Evolutionary conservation across 2,113 vertebrate genomes (phyloP).

Genomic region (Phaethon lepturus): DNA sequence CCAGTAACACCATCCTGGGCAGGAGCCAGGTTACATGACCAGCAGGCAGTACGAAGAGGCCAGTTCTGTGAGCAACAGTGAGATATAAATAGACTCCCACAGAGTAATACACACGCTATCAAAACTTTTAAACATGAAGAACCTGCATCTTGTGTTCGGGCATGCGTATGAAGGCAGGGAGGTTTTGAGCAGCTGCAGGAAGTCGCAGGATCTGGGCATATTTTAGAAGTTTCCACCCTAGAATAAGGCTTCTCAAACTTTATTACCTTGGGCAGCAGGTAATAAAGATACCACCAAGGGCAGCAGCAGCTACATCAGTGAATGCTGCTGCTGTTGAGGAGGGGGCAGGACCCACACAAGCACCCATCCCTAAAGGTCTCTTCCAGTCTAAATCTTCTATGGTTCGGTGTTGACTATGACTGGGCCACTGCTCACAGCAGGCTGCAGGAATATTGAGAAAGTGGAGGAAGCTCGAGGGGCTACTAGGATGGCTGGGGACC

Average conservation of each 20-base stretch:
- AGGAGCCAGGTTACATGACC: slow-evolving; percentile 21
- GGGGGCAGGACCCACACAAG: background rate
- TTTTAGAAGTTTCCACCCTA: background rate
- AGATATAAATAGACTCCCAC: background rate
- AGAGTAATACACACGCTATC: background rate
- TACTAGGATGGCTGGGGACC: background rate
- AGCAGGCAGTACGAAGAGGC: background rate
- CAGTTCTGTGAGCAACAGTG: background rate
- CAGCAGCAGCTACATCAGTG: background rate
- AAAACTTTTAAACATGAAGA: background rate
- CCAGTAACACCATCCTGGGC: background rate
- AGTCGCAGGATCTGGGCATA: background rate
- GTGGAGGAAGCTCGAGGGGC: background rate
- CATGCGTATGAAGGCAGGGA: background rate
- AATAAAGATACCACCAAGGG: background rate
- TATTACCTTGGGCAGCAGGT: background rate
- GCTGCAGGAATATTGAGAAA: background rate
- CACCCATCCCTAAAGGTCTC: background rate
- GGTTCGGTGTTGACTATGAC: background rate
- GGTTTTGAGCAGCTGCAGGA: background rate
- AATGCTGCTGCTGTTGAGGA: background rate
- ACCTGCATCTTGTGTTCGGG: background rate
- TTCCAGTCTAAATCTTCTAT: background rate
- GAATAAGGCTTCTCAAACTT: background rate
- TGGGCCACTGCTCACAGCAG: background rate